Evolutionary conservation across 1,140 invertebrate species (phyloP), one percentile per base, ranked within the genome.

Genomic region (Platorchestia sp.): DNA sequence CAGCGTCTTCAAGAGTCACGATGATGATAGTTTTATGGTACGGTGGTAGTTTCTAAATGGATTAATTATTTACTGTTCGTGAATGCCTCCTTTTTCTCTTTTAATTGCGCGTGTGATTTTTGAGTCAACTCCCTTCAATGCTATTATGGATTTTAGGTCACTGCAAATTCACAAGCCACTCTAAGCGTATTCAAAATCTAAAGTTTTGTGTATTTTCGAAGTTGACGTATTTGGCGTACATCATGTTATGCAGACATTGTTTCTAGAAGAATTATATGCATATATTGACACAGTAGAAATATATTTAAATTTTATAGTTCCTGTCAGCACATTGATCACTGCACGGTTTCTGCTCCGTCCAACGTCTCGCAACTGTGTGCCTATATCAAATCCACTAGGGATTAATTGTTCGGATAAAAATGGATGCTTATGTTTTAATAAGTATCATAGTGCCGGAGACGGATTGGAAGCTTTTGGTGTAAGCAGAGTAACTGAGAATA

Each of bases 1-100:
- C 97, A 98, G 59, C 97, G 98, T 95, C 97, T 99, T 86, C 97
- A 97, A 95, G 96, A 96, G 47, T 10, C 19, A 51, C 19, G 27
- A 75, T 10, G 6, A 51, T 51, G 27, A 75, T 75, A 75, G 36
- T 14, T 53, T 96, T 22, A 75, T n/a, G 59, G 59, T 36, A 75
- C 3, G 36, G 59, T 3, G 10, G 59, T 75, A 27, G 36, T 27
- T 51, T 10, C 36, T 19, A 3, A 75, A 10, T 75, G 27, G 59
- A 75, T 22, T 75, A 75, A 75, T 75, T 19, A 75, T 36, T 19
- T 36, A 27, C 1, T 75, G 59, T 27, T 22, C 59, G 59, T 36
- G 10, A 75, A 27, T 75, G 27, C 3, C 36, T 22, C 36, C 1
- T 75, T 75, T 19, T 19, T 51, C 27, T 3, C 1, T 75, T 75